phyloP scores from a whole-genome alignment of 1,140 invertebrate genomes.

The Drosophila repletoides region DNA sequence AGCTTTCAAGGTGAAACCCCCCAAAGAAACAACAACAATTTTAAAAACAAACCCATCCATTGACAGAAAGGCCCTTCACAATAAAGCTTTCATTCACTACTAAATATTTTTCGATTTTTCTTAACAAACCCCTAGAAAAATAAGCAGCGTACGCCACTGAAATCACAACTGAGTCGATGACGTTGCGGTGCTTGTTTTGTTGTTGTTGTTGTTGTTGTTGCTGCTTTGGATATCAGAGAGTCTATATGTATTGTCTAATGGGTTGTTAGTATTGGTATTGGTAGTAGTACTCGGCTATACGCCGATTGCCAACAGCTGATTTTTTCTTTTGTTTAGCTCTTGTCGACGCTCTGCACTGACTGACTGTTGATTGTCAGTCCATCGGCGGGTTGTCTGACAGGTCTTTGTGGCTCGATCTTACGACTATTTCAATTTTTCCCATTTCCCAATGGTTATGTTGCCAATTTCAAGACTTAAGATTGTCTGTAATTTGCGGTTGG shows the following conservation, averaged over 20 bases:
- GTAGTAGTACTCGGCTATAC: not conserved
- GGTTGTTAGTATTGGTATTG: not conserved
- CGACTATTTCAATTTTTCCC: too few species aligned
- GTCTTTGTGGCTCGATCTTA: constrained; percentile 5
- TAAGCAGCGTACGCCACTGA: constrained; percentile 1
- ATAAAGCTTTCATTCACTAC: too few species aligned
- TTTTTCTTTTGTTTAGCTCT: too few species aligned
- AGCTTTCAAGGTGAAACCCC: not conserved
- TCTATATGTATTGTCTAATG: constrained; percentile 5
- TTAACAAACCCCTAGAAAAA: not conserved
- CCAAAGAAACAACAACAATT: not conserved
- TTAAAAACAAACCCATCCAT: too few species aligned
- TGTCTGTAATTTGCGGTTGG: constrained; percentile 3
- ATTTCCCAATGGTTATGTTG: not conserved
- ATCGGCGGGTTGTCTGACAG: not conserved
- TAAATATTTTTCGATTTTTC: too few species aligned
- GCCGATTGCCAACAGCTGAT: constrained; percentile 25
- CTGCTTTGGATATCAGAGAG: constrained; percentile 12
- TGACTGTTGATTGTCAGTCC: not conserved
- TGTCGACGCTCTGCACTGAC: not conserved
- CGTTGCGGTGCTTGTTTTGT: constrained; percentile 1
- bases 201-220: not conserved
- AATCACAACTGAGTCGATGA: constrained; percentile 18
- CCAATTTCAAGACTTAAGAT: constrained; percentile 9
- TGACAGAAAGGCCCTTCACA: too few species aligned